Evolutionary conservation across 1,140 invertebrate species (phyloP).

Genomic region (Teleopsis dalmanni): DNA sequence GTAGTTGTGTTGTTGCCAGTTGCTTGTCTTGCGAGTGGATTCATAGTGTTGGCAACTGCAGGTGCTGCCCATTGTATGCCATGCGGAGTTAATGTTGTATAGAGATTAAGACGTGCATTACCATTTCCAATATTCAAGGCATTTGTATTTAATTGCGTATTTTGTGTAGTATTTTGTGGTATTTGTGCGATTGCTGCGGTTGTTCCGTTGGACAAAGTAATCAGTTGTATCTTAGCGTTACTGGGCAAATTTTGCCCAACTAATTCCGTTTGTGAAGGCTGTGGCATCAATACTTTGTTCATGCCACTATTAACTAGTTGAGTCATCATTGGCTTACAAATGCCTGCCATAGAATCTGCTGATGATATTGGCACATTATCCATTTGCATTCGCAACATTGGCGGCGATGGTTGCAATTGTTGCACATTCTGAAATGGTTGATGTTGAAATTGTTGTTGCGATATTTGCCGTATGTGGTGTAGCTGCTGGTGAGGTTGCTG

Average conservation of each 20-base stretch:
- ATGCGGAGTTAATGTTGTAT: neutral
- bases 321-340: too few species aligned
- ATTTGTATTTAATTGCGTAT: too few species aligned
- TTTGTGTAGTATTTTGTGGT: too few species aligned
- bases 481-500: slow-evolving; percentile 4
- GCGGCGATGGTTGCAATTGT: neutral
- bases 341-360: too few species aligned
- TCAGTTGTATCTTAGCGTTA: too few species aligned
- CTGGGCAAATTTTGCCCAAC: too few species aligned
- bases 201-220: too few species aligned
- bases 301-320: too few species aligned
- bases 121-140: neutral
- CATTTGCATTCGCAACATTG: slow-evolving; percentile 5
- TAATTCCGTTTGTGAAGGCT: neutral
- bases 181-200: too few species aligned
- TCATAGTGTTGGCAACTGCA: neutral
- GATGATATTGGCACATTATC: too few species aligned
- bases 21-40: neutral
- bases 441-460: slow-evolving; percentile 2
- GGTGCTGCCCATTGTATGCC: slow-evolving; percentile 4
- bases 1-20: slow-evolving; percentile 22
- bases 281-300: neutral
- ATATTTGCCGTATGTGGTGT: slow-evolving; percentile 4
- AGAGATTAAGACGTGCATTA: neutral
- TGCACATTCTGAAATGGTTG: neutral